phyloP scores from a whole-genome alignment of 2,797 vertebrate species.

The Paguma larvata region DNA sequence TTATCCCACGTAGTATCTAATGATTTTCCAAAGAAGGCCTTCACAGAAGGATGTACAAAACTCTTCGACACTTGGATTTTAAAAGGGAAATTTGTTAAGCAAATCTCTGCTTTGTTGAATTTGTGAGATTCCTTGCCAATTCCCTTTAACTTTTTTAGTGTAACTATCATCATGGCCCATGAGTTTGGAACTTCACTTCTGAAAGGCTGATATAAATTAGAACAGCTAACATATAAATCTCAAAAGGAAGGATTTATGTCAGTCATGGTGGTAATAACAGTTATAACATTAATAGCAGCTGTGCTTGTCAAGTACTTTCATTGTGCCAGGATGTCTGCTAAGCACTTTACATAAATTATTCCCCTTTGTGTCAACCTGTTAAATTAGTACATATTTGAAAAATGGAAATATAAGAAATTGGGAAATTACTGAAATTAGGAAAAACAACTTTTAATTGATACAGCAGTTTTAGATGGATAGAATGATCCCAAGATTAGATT shows the following conservation, averaged over 20 bases:
- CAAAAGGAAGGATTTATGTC: neutral
- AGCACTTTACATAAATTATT: neutral
- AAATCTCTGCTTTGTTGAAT: neutral
- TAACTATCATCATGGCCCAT: neutral
- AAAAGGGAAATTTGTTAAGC: conserved; percentile 50
- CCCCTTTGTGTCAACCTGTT: neutral
- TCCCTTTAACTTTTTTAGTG: neutral
- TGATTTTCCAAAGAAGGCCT: conserved; percentile 32
- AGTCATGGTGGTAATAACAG: neutral
- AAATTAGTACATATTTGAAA: conserved; percentile 36
- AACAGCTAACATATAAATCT: neutral
- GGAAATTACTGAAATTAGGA: conserved; percentile 3
- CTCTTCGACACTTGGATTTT: conserved; percentile 23
- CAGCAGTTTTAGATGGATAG: neutral
- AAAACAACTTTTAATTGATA: neutral
- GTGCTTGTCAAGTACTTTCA: neutral
- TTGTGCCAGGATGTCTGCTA: neutral
- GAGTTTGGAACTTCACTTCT: conserved; percentile 5
- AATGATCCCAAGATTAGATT: neutral
- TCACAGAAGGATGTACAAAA: neutral
- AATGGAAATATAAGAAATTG: neutral
- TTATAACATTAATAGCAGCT: neutral
- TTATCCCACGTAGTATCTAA: neutral
- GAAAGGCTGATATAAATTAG: neutral
- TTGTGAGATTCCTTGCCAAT: conserved; percentile 16